These are phyloP conservation scores for Sarcophaga subvicina DNA, from an alignment of 2,888 invertebrate genomes.

Conservation along the genomic window DNA sequence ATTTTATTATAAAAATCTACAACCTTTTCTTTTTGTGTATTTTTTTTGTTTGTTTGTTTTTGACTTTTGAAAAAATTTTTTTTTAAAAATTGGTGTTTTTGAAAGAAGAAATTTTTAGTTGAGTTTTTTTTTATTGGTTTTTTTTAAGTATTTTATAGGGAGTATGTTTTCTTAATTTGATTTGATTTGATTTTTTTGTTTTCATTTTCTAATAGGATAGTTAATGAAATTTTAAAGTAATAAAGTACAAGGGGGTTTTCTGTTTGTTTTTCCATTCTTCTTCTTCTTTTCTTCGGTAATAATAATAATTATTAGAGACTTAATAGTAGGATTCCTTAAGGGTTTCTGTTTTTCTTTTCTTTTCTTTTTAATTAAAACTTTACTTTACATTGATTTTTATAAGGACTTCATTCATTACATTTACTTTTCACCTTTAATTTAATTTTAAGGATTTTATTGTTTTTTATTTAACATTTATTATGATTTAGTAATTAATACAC, in stretches of 20 bases:
- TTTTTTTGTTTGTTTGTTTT: conserved; percentile 24
- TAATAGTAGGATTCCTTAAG: conserved; percentile 26
- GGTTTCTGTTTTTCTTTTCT: conserved; percentile 26
- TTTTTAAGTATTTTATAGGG: neutral
- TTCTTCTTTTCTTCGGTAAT: conserved; percentile 23
- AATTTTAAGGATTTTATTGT: conserved; percentile 34
- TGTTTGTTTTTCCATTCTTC: conserved; percentile 17
- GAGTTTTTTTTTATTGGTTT: conserved; percentile 8
- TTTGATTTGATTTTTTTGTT: conserved; percentile 67
- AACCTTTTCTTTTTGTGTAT: conserved; percentile 53
- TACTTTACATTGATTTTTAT: conserved; percentile 64
- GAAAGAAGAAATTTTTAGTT: conserved; percentile 70
- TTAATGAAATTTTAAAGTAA: conserved; percentile 62
- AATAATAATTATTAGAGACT: conserved; percentile 38
- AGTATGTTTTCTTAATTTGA: conserved; percentile 24
- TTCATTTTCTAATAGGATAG: conserved; percentile 55
- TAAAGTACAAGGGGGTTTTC: conserved; percentile 12
- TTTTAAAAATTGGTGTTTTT: conserved; percentile 63
- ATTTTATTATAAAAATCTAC: conserved; percentile 66
- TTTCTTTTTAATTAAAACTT: conserved; percentile 62
- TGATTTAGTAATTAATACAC: conserved; percentile 55
- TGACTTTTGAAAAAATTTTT: neutral
- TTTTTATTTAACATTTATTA: conserved; percentile 48
- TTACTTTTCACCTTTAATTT: conserved; percentile 24
- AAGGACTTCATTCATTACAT: conserved; percentile 14